Percentiles rank a stretch among this genome's conserved stretches.
Conservation (phyloP, 1,140 invertebrate species). For the Ceratina australensis region DNA sequence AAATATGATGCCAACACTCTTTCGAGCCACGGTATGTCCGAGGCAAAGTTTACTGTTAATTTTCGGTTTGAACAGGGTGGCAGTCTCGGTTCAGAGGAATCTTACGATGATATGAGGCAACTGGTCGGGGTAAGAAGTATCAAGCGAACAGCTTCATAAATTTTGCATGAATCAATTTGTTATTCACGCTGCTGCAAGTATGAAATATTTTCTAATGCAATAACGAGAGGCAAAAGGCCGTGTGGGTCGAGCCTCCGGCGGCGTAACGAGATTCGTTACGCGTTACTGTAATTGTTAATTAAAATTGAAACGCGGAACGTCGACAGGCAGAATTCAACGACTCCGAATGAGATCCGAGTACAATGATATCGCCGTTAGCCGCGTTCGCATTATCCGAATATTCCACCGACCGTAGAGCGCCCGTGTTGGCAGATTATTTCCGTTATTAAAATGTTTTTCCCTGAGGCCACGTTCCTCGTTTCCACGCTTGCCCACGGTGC, state of each 20-base stretch:
- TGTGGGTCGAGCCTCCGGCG: too few species aligned
- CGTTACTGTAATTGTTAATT: neutral
- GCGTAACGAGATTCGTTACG: too few species aligned
- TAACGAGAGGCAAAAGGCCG: too few species aligned
- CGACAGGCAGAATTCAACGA: neutral
- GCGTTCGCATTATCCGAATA: neutral
- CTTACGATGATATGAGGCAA: slow-evolving; percentile 81
- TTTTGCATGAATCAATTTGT: neutral
- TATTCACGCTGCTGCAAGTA: neutral
- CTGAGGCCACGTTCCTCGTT: neutral
- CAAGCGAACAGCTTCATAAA: slow-evolving; percentile 1
- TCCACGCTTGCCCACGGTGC: too few species aligned
- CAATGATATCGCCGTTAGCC: neutral
- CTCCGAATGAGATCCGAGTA: neutral
- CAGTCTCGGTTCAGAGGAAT: slow-evolving; percentile 81
- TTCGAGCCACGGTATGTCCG: too few species aligned
- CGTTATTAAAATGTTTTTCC: neutral
- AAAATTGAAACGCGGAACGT: neutral
- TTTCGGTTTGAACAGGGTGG: slow-evolving; percentile 75
- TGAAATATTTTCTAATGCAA: neutral
- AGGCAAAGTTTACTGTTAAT: neutral
- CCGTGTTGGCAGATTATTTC: neutral
- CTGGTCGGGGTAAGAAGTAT: slow-evolving; percentile 78
- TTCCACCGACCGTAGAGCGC: too few species aligned
- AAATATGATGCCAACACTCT: neutral